Conservation (phyloP, 2,797 vertebrate genomes). For the Chaetophractus vellerosus region DNA sequence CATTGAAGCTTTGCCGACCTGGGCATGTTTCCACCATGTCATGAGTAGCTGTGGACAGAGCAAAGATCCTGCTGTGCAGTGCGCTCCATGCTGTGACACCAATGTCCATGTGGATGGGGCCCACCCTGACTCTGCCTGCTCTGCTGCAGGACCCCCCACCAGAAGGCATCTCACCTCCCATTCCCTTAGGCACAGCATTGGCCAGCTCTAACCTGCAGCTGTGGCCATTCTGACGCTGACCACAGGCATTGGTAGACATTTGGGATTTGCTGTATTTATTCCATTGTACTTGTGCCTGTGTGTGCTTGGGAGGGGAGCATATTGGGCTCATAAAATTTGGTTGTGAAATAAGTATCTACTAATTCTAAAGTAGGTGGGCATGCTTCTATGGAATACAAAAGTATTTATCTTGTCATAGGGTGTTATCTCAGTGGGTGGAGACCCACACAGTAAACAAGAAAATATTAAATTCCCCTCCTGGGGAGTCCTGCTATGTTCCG, state of each 20-base stretch:
- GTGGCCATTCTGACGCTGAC: background rate
- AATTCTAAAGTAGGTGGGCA: too few relatives aligned
- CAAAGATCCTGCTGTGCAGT: too few relatives aligned
- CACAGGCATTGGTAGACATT: background rate
- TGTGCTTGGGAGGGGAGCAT: constrained; percentile 83
- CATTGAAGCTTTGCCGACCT: constrained; percentile 99
- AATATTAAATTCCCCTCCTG: too few relatives aligned
- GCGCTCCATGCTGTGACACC: constrained; percentile 28
- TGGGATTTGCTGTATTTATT: constrained; percentile 60
- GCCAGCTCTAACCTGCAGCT: background rate
- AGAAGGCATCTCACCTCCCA: constrained; percentile 38
- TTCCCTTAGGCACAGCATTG: constrained; percentile 5
- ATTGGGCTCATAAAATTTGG: constrained; percentile 76
- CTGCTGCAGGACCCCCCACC: constrained; percentile 82
- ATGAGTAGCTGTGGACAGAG: constrained; percentile 92
- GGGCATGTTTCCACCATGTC: constrained; percentile 99
- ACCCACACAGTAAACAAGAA: too few relatives aligned
- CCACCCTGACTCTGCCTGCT: constrained; percentile 74
- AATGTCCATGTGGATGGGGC: constrained; percentile 71
- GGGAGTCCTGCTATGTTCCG: too few relatives aligned
- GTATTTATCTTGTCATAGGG: too few relatives aligned
- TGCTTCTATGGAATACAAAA: too few relatives aligned
- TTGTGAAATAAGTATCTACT: constrained; percentile 11
- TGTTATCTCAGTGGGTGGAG: too few relatives aligned
- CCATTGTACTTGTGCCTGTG: constrained; percentile 69